These are phyloP conservation scores for Parnassius orleans DNA, from an alignment of 2,888 invertebrate genomes.

Conservation along the genomic window DNA sequence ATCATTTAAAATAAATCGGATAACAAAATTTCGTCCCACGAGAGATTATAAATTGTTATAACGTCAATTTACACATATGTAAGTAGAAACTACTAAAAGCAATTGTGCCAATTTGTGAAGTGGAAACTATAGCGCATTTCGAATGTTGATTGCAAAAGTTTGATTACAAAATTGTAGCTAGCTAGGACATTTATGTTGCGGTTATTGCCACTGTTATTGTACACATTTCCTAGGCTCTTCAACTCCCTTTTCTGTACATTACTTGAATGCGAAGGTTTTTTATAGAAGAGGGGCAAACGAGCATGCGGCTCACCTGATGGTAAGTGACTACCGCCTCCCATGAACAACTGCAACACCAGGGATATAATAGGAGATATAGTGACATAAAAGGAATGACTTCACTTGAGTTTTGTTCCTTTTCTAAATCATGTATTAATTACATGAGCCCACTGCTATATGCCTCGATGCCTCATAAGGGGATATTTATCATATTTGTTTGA, in stretches of 20 bases:
- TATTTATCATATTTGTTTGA: too few relatives aligned
- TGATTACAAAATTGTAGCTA: constrained; percentile 32
- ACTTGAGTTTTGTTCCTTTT: too few relatives aligned
- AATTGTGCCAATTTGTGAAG: constrained; percentile 25
- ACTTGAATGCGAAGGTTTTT: too few relatives aligned
- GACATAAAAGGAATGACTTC: too few relatives aligned
- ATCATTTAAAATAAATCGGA: background rate
- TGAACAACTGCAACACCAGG: too few relatives aligned
- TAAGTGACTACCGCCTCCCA: too few relatives aligned
- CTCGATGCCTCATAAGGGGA: too few relatives aligned
- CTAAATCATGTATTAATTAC: too few relatives aligned
- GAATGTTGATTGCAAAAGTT: constrained; percentile 36
- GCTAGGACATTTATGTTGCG: constrained; percentile 22
- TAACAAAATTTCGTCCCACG: constrained; percentile 21
- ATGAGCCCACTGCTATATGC: too few relatives aligned
- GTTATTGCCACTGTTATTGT: constrained; percentile 26
- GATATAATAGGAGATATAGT: too few relatives aligned
- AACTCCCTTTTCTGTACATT: background rate
- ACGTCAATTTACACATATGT: constrained; percentile 15
- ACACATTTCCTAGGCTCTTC: constrained; percentile 8
- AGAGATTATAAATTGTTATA: constrained; percentile 22
- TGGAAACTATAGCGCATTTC: constrained; percentile 22
- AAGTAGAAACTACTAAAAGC: constrained; percentile 14
- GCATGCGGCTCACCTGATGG: too few relatives aligned
- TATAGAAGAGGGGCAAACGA: too few relatives aligned